A percentile compares a stretch with the other conserved stretches of the same genome.
Evolutionary conservation across 2,113 vertebrate species (phyloP).

Genomic region (Nannospalax galili): DNA sequence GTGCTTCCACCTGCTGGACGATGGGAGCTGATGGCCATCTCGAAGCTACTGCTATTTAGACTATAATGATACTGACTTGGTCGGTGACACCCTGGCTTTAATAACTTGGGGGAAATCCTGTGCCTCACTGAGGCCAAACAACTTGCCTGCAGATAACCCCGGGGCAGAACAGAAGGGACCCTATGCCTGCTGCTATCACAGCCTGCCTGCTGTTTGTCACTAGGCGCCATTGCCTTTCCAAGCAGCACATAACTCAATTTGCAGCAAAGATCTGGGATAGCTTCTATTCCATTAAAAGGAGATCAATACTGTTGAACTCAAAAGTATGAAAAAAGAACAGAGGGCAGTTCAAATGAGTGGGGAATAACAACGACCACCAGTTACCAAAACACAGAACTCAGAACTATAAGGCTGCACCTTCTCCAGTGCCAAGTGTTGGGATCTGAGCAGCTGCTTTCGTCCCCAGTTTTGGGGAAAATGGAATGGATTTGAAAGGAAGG

Average conservation of each 20-base stretch:
- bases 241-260: background rate
- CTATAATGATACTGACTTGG: background rate
- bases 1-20: background rate
- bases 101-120: background rate
- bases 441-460: background rate
- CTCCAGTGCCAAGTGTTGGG: background rate
- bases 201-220: background rate
- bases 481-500: background rate
- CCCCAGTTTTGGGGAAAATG: background rate
- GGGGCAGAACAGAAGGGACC: background rate
- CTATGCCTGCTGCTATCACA: background rate
- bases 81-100: background rate
- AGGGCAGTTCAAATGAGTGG: constrained; percentile 53
- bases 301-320: constrained; percentile 69
- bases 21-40: background rate
- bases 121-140: background rate
- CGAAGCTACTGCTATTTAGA: background rate
- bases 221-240: background rate
- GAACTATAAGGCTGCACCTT: background rate
- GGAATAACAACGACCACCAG: constrained; percentile 45
- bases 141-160: background rate
- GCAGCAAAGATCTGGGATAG: constrained; percentile 27
- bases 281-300: constrained; percentile 69
- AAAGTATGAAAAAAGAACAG: constrained; percentile 57
- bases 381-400: constrained; percentile 52